phyloP scores from a whole-genome alignment of 2,888 invertebrate species.

The Steinernema hermaphroditum region DNA sequence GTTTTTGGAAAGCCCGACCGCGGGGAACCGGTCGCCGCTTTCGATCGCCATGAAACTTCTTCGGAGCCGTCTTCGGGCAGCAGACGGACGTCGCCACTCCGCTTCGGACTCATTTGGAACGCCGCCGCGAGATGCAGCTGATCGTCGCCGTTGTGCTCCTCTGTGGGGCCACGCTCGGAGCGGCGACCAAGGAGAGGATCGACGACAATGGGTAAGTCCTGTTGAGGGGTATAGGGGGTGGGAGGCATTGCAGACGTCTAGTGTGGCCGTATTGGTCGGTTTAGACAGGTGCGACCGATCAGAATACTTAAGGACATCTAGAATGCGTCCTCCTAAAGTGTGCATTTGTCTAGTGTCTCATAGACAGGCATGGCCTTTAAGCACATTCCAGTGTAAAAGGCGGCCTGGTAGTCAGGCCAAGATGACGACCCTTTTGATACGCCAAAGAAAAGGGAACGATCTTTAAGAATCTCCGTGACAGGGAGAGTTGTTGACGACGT shows the following conservation, averaged over 20 bases:
- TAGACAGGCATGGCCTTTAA: no score
- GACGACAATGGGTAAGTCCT: not conserved
- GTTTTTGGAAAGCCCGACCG: not conserved
- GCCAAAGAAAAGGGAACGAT: no score
- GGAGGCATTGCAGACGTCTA: not conserved
- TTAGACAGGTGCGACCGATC: not conserved
- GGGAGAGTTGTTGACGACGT: no score
- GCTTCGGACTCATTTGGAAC: not conserved
- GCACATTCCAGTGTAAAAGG: no score
- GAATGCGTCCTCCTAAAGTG: no score
- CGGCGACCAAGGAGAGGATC: not conserved
- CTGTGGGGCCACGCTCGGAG: not conserved
- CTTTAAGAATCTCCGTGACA: no score
- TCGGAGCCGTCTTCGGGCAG: not conserved
- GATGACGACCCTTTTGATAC: no score
- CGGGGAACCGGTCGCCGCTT: conserved; percentile 5
- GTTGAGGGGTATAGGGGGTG: not conserved
- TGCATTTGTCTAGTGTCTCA: no score
- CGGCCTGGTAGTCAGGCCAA: no score
- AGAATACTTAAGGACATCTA: no score
- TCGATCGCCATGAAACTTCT: not conserved
- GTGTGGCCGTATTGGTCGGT: not conserved
- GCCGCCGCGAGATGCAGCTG: not conserved
- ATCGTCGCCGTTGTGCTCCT: not conserved
- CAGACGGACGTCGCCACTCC: not conserved